Evolutionary conservation across 2,888 invertebrate species (phyloP).

Genomic region (Pimpla rufipes): DNA sequence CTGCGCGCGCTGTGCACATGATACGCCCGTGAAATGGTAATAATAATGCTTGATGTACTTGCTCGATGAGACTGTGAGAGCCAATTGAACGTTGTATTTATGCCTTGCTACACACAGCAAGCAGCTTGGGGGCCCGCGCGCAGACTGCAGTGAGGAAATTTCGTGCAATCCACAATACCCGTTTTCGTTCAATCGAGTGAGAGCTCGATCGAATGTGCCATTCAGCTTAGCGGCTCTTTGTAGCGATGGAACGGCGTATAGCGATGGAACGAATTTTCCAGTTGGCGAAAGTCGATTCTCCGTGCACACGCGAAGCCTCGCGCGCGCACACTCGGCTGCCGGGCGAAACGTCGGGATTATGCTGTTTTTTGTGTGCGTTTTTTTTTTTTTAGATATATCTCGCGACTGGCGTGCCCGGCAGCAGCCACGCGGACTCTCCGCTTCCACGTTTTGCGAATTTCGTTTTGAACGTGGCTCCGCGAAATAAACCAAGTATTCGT

Average conservation of each 20-base stretch:
- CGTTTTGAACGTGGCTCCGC: slow-evolving; percentile 59
- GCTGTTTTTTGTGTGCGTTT: slow-evolving; percentile 5
- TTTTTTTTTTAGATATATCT: slow-evolving; percentile 3
- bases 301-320: background rate
- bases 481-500: slow-evolving; percentile 50
- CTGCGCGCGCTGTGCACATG: background rate
- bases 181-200: slow-evolving; percentile 70
- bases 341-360: slow-evolving; percentile 15
- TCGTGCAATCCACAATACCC: slow-evolving; percentile 42
- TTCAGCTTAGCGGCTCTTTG: slow-evolving; percentile 66
- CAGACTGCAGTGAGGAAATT: background rate
- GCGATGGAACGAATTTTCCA: slow-evolving; percentile 17
- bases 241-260: background rate
- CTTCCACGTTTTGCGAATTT: slow-evolving; percentile 58
- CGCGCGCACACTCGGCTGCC: slow-evolving; percentile 3
- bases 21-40: background rate
- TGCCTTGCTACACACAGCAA: background rate
- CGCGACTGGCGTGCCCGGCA: slow-evolving; percentile 8
- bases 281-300: slow-evolving; percentile 31
- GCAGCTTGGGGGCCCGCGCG: background rate
- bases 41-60: background rate
- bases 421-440: background rate
- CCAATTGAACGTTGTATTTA: background rate
- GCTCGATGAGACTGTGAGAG: background rate
- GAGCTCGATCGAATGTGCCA: slow-evolving; percentile 65